Base-by-base conservation (phyloP, 1,140 invertebrate genomes). In the Apis florea region DNA sequence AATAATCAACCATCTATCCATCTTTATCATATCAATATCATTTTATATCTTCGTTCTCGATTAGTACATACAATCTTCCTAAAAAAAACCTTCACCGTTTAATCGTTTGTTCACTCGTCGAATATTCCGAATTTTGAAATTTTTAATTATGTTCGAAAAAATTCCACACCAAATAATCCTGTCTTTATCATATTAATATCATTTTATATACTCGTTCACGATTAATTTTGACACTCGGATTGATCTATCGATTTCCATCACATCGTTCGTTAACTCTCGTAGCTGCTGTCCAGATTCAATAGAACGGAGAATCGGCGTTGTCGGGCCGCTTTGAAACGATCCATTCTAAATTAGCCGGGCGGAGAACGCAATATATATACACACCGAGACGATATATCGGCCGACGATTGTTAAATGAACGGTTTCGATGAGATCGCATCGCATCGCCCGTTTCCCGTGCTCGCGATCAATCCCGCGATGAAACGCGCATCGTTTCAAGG, bases 381-480 rank as follows among this genome's bases (percentile, higher is more conserved):
- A 40, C 31, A 40, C 31, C 31, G 13, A 17, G n/a, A 47, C 26
- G 68, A 19, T 51, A 64, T 54, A 40, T 40, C 31, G 31, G 31
- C 69, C 5, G 6, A 1, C 59, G 26, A 80, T 56, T 47, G 61
- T 47, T n/a, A 56, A 74, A 49, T 19, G 10, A 26, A 51, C 31
- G 11, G 8, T 21, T 26, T 47, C 6, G 2, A 12, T 31, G 66
- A 12, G 56, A 49, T 54, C 11, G 51, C 58, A 74, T 66, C 53
- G n/a, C 67, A 17, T 24, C 2, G 19, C 31, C 26, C n/a, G 40
- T 66, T 67, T 80, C 58, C 78, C 78, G 19, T 67, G 19, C 53
- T 15, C 24, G n/a, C 31, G 19, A 74, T 66, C 15, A 31, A 31
- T 9, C 0, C 51, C 0, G 10, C 15, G 24, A 47, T 67, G 24